Evolutionary conservation across 2,797 vertebrate species (phyloP).

Genomic region (Tympanoctomys barrerae): DNA sequence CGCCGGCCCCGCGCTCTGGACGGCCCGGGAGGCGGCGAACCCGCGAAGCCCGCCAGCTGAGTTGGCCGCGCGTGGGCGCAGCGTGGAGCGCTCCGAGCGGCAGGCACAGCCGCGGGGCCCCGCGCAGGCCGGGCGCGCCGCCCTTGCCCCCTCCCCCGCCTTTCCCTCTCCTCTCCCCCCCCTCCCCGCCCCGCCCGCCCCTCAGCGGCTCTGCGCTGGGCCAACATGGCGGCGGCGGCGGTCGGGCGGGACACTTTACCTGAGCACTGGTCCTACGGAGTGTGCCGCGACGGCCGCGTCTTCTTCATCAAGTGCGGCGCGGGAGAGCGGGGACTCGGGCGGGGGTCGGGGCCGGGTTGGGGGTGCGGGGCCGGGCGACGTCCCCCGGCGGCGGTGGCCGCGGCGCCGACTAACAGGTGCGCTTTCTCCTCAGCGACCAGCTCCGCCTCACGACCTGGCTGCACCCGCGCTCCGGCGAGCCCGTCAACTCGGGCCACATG

Average conservation of each 20-base stretch:
- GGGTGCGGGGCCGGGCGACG: slow-evolving; percentile 11
- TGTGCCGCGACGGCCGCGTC: slow-evolving; percentile 96
- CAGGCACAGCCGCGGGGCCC: not conserved
- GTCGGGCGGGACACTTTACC: slow-evolving; percentile 96
- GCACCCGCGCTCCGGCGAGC: slow-evolving; percentile 96
- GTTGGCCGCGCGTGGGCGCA: not conserved
- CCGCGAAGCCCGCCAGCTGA: slow-evolving; percentile 16
- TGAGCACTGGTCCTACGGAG: slow-evolving; percentile 97
- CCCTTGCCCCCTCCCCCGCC: slow-evolving; percentile 21
- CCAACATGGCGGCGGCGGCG: slow-evolving; percentile 96
- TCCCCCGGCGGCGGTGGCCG: slow-evolving; percentile 44
- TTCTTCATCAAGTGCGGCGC: slow-evolving; percentile 96
- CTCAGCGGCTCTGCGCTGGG: slow-evolving; percentile 86
- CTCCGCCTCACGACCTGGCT: slow-evolving; percentile 95
- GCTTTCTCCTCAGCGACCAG: slow-evolving; percentile 92
- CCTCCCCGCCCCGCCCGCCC: slow-evolving; percentile 76
- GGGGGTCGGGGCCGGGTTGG: slow-evolving; percentile 49
- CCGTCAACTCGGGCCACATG: slow-evolving; percentile 99
- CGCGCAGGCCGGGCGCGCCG: not conserved
- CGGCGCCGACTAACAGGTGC: slow-evolving; percentile 94
- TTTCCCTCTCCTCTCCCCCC: slow-evolving; percentile 63
- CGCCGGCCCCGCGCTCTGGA: not conserved
- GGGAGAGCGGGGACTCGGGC: not conserved
- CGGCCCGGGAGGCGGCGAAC: not conserved
- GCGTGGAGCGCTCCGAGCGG: not conserved